Evolutionary conservation across 1,140 invertebrate genomes (phyloP).

Genomic region (Chrysoperla carnea): DNA sequence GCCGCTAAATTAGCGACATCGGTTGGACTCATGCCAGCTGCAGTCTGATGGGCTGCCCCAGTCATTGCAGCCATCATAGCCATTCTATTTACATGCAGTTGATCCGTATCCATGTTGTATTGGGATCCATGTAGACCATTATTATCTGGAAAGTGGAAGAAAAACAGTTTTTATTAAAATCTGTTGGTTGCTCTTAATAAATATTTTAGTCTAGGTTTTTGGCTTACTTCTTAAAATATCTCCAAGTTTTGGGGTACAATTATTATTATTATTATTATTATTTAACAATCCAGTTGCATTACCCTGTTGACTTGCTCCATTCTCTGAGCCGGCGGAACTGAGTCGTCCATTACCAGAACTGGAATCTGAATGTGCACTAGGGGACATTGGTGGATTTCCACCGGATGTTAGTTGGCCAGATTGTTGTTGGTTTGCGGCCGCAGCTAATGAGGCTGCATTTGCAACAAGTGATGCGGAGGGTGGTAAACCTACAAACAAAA

Average conservation of each 20-base stretch:
- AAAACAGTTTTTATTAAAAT: background rate
- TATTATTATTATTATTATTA: slow-evolving; percentile 48
- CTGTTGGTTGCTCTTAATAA: background rate
- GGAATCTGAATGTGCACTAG: slow-evolving; percentile 65
- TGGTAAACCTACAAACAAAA: background rate
- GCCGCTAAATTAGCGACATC: slow-evolving; percentile 58
- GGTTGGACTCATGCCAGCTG: slow-evolving; percentile 45
- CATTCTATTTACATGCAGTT: slow-evolving; percentile 51
- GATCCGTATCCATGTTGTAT: slow-evolving; percentile 43
- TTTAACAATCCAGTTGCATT: slow-evolving; percentile 30
- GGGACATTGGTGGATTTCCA: slow-evolving; percentile 33
- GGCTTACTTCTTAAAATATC: slow-evolving; percentile 38
- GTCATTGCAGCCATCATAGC: slow-evolving; percentile 53
- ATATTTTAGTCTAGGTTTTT: background rate
- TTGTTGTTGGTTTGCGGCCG: background rate
- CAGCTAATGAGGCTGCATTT: background rate
- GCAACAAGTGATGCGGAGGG: background rate
- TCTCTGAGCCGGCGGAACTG: slow-evolving; percentile 60
- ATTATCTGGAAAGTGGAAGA: slow-evolving; percentile 12
- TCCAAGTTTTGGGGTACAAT: slow-evolving; percentile 50
- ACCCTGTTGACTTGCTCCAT: slow-evolving; percentile 27
- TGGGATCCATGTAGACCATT: slow-evolving; percentile 30
- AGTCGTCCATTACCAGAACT: slow-evolving; percentile 60
- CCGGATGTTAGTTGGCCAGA: background rate
- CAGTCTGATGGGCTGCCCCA: slow-evolving; percentile 25